Conservation (phyloP, 2,888 invertebrate genomes). For the Drosophila subquinaria region DNA sequence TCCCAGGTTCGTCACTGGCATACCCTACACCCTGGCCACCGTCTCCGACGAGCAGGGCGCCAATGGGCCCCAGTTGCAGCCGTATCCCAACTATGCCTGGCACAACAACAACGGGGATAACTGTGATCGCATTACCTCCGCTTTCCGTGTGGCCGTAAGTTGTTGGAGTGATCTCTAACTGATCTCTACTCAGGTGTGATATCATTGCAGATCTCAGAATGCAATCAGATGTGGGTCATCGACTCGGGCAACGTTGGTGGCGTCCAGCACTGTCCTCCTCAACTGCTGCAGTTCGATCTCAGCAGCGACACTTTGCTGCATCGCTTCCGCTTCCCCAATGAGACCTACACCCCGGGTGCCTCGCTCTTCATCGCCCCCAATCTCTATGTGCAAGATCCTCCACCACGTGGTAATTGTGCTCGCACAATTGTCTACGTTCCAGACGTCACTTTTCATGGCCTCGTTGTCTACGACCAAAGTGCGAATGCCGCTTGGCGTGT, state of each 20-base stretch:
- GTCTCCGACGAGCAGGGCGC: constrained; percentile 87
- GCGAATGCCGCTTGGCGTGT: constrained; percentile 87
- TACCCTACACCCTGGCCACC: constrained; percentile 90
- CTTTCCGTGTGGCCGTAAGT: constrained; percentile 90
- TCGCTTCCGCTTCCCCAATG: constrained; percentile 78
- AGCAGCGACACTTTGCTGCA: constrained; percentile 87
- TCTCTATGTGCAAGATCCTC: constrained; percentile 87
- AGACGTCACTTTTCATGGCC: constrained; percentile 87
- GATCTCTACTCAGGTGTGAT: neutral
- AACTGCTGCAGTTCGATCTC: constrained; percentile 91
- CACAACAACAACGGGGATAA: constrained; percentile 87
- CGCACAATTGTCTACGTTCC: constrained; percentile 88
- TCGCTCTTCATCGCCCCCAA: constrained; percentile 83
- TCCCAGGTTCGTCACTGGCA: constrained; percentile 90
- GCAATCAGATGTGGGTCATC: constrained; percentile 89
- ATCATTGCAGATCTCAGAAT: constrained; percentile 87
- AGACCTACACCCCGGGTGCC: constrained; percentile 64
- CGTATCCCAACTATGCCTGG: constrained; percentile 89
- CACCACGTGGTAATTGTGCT: constrained; percentile 85
- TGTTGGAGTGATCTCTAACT: neutral
- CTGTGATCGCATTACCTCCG: constrained; percentile 90
- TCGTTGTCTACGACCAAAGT: constrained; percentile 88
- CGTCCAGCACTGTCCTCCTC: constrained; percentile 88
- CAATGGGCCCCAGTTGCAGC: constrained; percentile 87
- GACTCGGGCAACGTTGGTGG: constrained; percentile 88